These are phyloP conservation scores for Liopterus haemorrhoidalis DNA, from an alignment of 2,888 invertebrate species.

Conservation along the genomic window DNA sequence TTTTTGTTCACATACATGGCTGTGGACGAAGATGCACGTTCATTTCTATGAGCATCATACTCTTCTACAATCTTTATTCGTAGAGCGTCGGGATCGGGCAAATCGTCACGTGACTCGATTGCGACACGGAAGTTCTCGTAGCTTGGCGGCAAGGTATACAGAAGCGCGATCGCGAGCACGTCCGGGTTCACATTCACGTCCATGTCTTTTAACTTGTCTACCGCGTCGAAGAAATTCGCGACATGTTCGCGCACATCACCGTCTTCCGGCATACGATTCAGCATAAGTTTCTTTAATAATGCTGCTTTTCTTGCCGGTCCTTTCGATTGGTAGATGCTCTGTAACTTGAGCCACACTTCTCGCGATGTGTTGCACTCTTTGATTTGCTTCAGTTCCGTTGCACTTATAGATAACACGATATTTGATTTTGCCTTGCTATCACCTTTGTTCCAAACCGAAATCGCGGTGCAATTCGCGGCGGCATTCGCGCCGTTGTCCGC, in stretches of 20 bases:
- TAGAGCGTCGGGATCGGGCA: conserved; percentile 31
- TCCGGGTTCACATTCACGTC: conserved; percentile 24
- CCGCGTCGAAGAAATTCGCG: conserved; percentile 36
- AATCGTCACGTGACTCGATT: conserved; percentile 36
- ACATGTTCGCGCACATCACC: conserved; percentile 36
- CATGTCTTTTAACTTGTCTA: conserved; percentile 38
- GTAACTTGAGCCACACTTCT: conserved; percentile 36
- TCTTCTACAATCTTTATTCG: conserved; percentile 34
- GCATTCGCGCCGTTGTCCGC: no score
- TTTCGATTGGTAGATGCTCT: conserved; percentile 35
- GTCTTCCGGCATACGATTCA: conserved; percentile 34
- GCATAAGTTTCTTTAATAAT: conserved; percentile 36
- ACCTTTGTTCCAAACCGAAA: not conserved
- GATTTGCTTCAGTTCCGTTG: conserved; percentile 32
- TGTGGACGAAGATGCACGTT: not conserved
- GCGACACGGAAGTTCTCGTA: conserved; percentile 38
- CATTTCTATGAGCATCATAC: conserved; percentile 25
- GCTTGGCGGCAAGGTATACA: conserved; percentile 35
- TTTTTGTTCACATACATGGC: conserved; percentile 6
- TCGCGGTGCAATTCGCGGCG: not conserved
- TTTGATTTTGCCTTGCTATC: not conserved
- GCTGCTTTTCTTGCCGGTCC: conserved; percentile 39
- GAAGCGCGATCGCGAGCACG: conserved; percentile 34
- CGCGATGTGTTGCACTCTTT: conserved; percentile 32
- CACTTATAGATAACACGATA: not conserved